Percentiles rank a stretch among this genome's conserved stretches.
Evolutionary conservation across 2,797 vertebrate species (phyloP).

Genomic region (Spea hammondii): DNA sequence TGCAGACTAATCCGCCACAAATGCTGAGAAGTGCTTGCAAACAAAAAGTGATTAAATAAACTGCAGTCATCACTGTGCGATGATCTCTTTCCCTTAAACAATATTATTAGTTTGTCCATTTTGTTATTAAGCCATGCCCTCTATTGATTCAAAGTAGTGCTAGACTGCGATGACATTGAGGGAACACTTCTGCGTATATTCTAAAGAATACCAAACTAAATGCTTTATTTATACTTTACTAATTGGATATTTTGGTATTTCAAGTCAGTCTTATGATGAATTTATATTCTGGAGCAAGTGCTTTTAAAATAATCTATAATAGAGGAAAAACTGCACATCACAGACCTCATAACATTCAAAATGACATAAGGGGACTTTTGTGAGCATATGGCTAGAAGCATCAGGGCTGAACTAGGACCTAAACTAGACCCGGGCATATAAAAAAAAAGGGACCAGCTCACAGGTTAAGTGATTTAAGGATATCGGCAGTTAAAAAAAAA

Average conservation of each 20-base stretch:
- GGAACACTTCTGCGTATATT: not conserved
- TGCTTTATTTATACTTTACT: not conserved
- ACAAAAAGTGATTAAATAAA: slow-evolving; percentile 21
- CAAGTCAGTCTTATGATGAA: not conserved
- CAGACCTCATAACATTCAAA: too few relatives aligned
- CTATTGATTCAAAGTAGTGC: slow-evolving; percentile 25
- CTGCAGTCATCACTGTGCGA: slow-evolving; percentile 14
- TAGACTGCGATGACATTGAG: slow-evolving; percentile 31
- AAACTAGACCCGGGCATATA: too few relatives aligned
- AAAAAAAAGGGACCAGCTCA: too few relatives aligned
- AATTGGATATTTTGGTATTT: slow-evolving; percentile 10
- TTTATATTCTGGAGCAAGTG: slow-evolving; percentile 5
- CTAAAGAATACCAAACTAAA: not conserved
- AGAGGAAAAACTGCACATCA: too few relatives aligned
- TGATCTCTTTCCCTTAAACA: slow-evolving; percentile 16
- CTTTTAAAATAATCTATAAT: too few relatives aligned
- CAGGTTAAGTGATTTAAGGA: too few relatives aligned
- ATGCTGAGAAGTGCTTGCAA: slow-evolving; percentile 1
- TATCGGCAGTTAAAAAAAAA: too few relatives aligned
- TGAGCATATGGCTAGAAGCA: too few relatives aligned
- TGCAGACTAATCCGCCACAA: not conserved
- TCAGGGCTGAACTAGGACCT: too few relatives aligned
- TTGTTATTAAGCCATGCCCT: slow-evolving; percentile 32
- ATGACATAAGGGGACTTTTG: too few relatives aligned
- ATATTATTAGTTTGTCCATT: slow-evolving; percentile 24